phyloP scores from a whole-genome alignment of 2,888 invertebrate genomes.

The Metalampra italica region DNA sequence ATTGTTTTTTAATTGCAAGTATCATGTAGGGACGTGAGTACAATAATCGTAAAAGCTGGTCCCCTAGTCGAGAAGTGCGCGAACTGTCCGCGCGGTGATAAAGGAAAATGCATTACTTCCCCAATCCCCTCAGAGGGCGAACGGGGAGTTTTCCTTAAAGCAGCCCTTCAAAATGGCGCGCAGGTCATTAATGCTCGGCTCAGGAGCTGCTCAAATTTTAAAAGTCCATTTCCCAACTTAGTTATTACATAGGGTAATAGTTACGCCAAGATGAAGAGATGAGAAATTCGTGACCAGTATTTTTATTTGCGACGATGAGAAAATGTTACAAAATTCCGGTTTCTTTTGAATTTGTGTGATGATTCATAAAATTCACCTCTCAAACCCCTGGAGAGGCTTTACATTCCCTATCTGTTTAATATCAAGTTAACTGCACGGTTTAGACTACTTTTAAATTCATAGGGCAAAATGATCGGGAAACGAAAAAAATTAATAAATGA shows the following conservation, averaged over 20 bases:
- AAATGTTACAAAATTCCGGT: constrained; percentile 13
- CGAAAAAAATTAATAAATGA: background rate
- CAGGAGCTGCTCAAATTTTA: constrained; percentile 56
- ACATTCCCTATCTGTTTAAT: constrained; percentile 6
- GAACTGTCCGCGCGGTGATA: constrained; percentile 71
- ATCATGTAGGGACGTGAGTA: constrained; percentile 56
- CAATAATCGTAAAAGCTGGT: constrained; percentile 73
- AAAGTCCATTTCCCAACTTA: constrained; percentile 59
- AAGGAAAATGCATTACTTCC: constrained; percentile 77
- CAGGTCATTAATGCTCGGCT: constrained; percentile 62
- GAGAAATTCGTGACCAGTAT: constrained; percentile 30
- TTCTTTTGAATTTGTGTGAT: constrained; percentile 16
- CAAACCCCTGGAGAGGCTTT: constrained; percentile 5
- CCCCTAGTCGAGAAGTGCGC: constrained; percentile 64
- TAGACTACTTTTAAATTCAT: background rate
- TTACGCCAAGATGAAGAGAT: constrained; percentile 31
- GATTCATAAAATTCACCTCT: constrained; percentile 9
- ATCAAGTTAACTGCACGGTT: background rate
- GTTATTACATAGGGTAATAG: constrained; percentile 40
- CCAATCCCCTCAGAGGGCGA: constrained; percentile 44
- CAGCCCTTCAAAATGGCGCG: constrained; percentile 65
- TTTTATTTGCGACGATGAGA: constrained; percentile 18
- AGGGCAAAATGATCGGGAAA: background rate
- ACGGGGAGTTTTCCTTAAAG: constrained; percentile 58
- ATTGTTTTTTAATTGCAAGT: constrained; percentile 49